Base-by-base conservation (phyloP, 2,888 invertebrate genomes). In the Polydrusus pterygomalis region DNA sequence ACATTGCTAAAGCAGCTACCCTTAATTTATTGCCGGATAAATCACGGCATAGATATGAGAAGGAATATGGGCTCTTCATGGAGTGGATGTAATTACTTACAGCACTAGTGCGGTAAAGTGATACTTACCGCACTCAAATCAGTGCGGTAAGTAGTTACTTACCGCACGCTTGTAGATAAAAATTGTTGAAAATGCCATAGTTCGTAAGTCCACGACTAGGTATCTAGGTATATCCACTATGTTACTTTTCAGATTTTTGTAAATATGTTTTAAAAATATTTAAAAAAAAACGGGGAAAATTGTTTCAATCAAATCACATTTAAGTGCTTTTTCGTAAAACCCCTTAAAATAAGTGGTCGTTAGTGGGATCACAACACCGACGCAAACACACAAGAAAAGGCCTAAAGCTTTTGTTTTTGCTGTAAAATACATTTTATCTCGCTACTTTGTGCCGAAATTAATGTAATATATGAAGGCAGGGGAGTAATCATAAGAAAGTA, bases 281-380 rank as follows among this genome's bases (percentile, higher is more conserved):
- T n/a, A n/a, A 20, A 30, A 60, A 60, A 38, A 60, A 38, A 17
- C 25, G 17, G 11, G 9, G 30, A 30, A 30, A 54, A 54, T 38
- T 18, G 58, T 60, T 60, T 60, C 58, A 60, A 60, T 60, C 58
- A 60, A 60, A 60, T 60, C 25, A 38, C 18, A 38, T 38, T 34
- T 60, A 38, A 60, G 58, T 40, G 58, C 58, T 60, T 18, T 56
- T 56, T 56, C 56, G 56, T 20, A 30, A 38, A 60, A 60, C 15
- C 58, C 58, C 58, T 38, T 60, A 60, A 60, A 60, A 60, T 60
- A 60, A 54, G 38, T 38, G 58, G 58, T 60, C 58, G 58, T 60
- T 60, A 60, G 58, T 7, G 17, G 58, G 38, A 38, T 54, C 54
- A 30, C 54, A 54, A 25, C 25, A 60, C 38, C 38, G 58, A 38